Percentiles rank a stretch among this genome's conserved stretches.
These are phyloP conservation scores for Rattus rattus DNA, from an alignment of 2,113 vertebrate species.

Conservation along the genomic window DNA sequence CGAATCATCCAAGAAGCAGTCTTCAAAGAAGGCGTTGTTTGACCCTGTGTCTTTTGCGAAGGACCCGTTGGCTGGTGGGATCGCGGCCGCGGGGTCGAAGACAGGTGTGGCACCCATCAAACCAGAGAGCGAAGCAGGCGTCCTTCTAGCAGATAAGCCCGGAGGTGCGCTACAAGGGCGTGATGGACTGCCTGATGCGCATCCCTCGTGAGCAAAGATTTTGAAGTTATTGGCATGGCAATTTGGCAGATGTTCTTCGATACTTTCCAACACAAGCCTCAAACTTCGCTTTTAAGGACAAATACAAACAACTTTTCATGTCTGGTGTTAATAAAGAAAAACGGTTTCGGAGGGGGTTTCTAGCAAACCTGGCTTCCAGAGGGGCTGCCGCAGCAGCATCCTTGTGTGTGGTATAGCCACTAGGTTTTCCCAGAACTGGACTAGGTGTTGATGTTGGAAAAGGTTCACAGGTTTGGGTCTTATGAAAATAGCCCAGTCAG, in stretches of 20 bases:
- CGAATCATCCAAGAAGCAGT: not conserved
- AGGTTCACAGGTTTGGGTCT: too few relatives aligned
- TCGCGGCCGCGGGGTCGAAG: slow-evolving; percentile 93
- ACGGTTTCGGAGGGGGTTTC: not conserved
- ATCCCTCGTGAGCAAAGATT: slow-evolving; percentile 80
- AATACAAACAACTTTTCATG: slow-evolving; percentile 82
- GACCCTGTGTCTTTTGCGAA: slow-evolving; percentile 87
- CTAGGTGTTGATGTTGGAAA: too few relatives aligned
- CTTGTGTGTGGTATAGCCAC: too few relatives aligned
- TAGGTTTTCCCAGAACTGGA: too few relatives aligned
- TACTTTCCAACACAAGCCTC: slow-evolving; percentile 84
- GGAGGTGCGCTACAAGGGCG: slow-evolving; percentile 72
- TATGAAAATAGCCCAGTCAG: too few relatives aligned
- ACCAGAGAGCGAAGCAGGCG: slow-evolving; percentile 88
- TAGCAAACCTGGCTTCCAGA: too few relatives aligned
- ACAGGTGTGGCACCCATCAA: slow-evolving; percentile 94
- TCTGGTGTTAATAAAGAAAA: slow-evolving; percentile 81
- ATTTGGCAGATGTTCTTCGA: slow-evolving; percentile 74
- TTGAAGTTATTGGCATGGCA: slow-evolving; percentile 81
- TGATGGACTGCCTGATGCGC: slow-evolving; percentile 68
- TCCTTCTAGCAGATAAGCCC: slow-evolving; percentile 76
- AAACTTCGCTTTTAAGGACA: slow-evolving; percentile 86
- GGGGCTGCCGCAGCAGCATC: too few relatives aligned
- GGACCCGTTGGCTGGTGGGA: slow-evolving; percentile 92
- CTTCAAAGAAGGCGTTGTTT: slow-evolving; percentile 26